These are phyloP conservation scores for Drosophila colorata DNA, from an alignment of 2,888 invertebrate genomes.

Conservation along the genomic window DNA sequence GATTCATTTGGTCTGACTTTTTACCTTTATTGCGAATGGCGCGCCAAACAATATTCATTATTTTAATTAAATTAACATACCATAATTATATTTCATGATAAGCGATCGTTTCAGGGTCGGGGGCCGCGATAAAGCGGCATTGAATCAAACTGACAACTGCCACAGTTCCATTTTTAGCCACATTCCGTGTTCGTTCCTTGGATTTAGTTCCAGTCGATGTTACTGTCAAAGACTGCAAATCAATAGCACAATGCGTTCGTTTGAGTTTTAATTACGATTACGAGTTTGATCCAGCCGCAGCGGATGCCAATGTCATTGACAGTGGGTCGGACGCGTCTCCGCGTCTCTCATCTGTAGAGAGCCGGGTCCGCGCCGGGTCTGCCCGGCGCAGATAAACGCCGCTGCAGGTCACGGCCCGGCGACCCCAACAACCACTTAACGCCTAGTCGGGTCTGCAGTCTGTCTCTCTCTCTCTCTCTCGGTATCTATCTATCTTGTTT, in stretches of 20 bases:
- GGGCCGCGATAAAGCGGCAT: conserved; percentile 21
- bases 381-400: conserved; percentile 52
- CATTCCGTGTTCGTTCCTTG: neutral
- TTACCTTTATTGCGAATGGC: conserved; percentile 37
- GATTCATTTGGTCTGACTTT: conserved; percentile 32
- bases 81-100: conserved; percentile 67
- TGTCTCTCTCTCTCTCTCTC: conserved; percentile 2
- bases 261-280: conserved; percentile 44
- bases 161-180: conserved; percentile 29
- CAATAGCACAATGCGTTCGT: conserved; percentile 41
- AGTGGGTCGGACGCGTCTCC: conserved; percentile 37
- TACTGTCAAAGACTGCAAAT: conserved; percentile 21
- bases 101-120: conserved; percentile 19
- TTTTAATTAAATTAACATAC: conserved; percentile 76
- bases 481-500: conserved; percentile 21
- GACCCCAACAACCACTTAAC: conserved; percentile 60
- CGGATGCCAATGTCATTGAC: conserved; percentile 68
- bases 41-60: conserved; percentile 71
- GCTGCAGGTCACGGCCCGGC: conserved; percentile 43
- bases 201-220: conserved; percentile 4
- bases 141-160: conserved; percentile 48
- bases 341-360: conserved; percentile 19
- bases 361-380: conserved; percentile 2
- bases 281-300: conserved; percentile 21
- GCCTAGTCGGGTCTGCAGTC: conserved; percentile 21